Percentiles rank a stretch among this genome's conserved stretches.
phyloP scores from a whole-genome alignment of 2,113 vertebrate species.

The Pangasianodon hypophthalmus region DNA sequence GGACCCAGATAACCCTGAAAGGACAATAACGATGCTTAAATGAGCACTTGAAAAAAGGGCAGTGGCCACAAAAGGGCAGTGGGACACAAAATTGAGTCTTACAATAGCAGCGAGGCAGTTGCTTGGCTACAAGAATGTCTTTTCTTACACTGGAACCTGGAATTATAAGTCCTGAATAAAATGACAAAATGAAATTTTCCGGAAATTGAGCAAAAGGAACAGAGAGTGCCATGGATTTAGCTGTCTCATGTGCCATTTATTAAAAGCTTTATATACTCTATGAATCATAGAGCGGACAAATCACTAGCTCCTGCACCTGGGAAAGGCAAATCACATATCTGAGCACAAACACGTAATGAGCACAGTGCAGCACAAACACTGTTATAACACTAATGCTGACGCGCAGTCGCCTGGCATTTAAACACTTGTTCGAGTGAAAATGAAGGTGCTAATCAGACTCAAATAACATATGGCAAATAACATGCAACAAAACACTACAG shows the following conservation, averaged over 20 bases:
- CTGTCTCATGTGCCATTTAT: not conserved
- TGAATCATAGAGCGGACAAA: not conserved
- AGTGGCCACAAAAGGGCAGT: not conserved
- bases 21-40: conserved; percentile 3
- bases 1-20: not conserved
- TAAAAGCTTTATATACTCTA: not conserved
- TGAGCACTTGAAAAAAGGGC: conserved; percentile 9
- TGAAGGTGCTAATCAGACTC: not conserved
- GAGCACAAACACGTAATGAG: not conserved
- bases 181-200: not conserved
- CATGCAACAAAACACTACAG: not conserved
- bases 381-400: not conserved
- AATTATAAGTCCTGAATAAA: not conserved
- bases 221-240: not conserved
- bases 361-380: not conserved
- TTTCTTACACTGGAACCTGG: not conserved
- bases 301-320: not conserved
- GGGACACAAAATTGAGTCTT: conserved; percentile 21
- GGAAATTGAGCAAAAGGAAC: not conserved
- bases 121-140: conserved; percentile 23
- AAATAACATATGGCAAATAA: not conserved
- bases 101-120: not conserved
- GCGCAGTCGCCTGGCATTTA: not conserved
- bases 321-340: not conserved
- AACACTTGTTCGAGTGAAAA: not conserved